Conservation (phyloP, 2,888 invertebrate genomes). For the Melanchra persicariae region DNA sequence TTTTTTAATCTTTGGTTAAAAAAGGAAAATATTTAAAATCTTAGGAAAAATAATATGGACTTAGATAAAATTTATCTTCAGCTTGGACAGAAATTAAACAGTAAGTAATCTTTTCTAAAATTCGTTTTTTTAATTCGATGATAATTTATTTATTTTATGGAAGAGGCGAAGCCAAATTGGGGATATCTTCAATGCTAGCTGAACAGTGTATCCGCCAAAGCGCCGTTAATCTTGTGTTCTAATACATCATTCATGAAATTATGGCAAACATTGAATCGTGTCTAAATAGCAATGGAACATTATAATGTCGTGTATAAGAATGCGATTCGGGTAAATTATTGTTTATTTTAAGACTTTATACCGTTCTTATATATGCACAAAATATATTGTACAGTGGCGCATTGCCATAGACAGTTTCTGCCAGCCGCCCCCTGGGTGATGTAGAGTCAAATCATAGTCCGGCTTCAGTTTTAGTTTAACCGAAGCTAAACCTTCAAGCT, state of each 20-base stretch:
- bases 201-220: neutral
- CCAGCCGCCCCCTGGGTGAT: neutral
- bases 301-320: too few relatives aligned
- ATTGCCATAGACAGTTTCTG: neutral
- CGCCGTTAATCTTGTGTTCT: too few relatives aligned
- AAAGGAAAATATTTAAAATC: neutral
- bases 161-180: neutral
- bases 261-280: neutral
- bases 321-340: too few relatives aligned
- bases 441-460: neutral
- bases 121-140: neutral
- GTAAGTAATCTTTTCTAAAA: neutral
- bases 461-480: neutral
- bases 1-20: conserved; percentile 60
- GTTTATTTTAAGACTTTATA: too few relatives aligned
- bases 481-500: neutral
- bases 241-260: neutral
- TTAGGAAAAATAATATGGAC: neutral
- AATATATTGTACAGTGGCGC: too few relatives aligned
- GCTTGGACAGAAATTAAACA: neutral
- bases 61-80: neutral
- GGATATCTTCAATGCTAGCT: neutral
- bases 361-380: too few relatives aligned
- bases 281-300: too few relatives aligned
- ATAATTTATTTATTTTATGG: neutral